Evolutionary conservation across 2,797 vertebrate genomes (phyloP).

Genomic region (Spinibarbus caldwelli): DNA sequence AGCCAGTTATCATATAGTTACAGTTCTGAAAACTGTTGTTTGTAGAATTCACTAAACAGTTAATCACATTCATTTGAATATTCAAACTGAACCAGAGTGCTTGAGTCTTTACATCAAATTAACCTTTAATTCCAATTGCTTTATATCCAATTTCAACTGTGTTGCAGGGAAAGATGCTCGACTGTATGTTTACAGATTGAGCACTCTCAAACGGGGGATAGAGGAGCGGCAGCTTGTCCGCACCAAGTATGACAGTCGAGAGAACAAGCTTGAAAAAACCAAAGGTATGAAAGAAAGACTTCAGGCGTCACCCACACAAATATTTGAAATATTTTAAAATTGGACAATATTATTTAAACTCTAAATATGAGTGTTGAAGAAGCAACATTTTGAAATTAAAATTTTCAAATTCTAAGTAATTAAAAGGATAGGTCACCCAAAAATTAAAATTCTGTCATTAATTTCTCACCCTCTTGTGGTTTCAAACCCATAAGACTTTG

Average conservation of each 20-base stretch:
- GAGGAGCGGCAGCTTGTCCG: slow-evolving; percentile 84
- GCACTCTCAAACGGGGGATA: slow-evolving; percentile 81
- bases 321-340: neutral
- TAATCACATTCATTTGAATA: neutral
- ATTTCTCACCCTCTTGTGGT: neutral
- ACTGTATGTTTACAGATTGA: slow-evolving; percentile 92
- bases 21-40: neutral
- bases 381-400: neutral
- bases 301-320: neutral
- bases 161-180: slow-evolving; percentile 92
- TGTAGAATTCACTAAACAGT: slow-evolving; percentile 24
- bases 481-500: neutral
- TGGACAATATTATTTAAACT: neutral
- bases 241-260: slow-evolving; percentile 90
- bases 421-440: neutral
- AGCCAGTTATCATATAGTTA: slow-evolving; percentile 31
- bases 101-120: slow-evolving; percentile 14
- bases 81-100: slow-evolving; percentile 1
- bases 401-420: neutral
- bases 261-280: slow-evolving; percentile 98
- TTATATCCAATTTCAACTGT: slow-evolving; percentile 28
- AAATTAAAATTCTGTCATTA: too few species aligned
- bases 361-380: neutral
- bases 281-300: slow-evolving; percentile 80
- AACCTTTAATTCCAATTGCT: neutral